Percentiles rank a stretch among this genome's conserved stretches.
phyloP scores from a whole-genome alignment of 1,140 invertebrate genomes.

The Linepithema humile region DNA sequence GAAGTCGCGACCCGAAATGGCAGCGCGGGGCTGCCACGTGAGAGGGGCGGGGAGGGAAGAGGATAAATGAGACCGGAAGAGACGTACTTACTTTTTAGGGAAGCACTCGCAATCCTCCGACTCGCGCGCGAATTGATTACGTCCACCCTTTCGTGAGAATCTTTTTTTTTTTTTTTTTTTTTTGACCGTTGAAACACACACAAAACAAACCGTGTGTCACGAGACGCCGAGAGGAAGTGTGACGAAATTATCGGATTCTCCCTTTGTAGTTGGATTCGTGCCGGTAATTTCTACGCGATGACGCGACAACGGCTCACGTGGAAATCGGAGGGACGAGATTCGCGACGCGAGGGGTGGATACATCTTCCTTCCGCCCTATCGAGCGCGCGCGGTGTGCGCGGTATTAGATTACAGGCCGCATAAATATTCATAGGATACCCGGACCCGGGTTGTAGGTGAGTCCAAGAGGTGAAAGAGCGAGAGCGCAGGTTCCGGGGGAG shows the following conservation, averaged over 20 bases:
- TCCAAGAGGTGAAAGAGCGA: constrained; percentile 39
- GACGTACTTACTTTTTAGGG: constrained; percentile 43
- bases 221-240: neutral
- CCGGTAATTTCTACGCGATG: too few species aligned
- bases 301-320: neutral
- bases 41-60: constrained; percentile 25
- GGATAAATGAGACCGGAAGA: constrained; percentile 68
- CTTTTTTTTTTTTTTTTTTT: too few species aligned
- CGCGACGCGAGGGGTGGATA: constrained; percentile 44
- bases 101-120: neutral
- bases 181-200: neutral
- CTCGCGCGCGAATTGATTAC: constrained; percentile 13
- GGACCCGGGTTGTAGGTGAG: constrained; percentile 69
- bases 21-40: constrained; percentile 34
- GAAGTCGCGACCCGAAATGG: constrained; percentile 67
- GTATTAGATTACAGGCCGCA: constrained; percentile 70
- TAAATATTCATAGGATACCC: constrained; percentile 78
- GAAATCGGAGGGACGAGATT: constrained; percentile 22
- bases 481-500: constrained; percentile 12
- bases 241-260: neutral
- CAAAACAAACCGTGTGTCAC: too few species aligned
- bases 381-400: constrained; percentile 29
- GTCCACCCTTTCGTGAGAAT: constrained; percentile 10
- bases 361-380: constrained; percentile 5
- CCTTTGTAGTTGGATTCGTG: neutral